Evolutionary conservation across 2,113 vertebrate genomes (phyloP).

Genomic region (Paedocypris sp.): DNA sequence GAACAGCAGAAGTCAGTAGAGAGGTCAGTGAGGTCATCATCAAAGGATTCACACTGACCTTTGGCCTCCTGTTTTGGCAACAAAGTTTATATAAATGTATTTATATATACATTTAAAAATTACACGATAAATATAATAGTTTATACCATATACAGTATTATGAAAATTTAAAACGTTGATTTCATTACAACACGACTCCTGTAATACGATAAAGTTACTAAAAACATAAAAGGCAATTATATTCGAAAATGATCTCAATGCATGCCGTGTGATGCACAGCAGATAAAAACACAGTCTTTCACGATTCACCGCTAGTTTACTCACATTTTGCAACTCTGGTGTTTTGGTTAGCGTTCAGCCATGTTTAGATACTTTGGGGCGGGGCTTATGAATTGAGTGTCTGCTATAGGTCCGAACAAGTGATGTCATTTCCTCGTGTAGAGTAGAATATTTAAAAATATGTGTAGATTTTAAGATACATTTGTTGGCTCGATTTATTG

Average conservation of each 20-base stretch:
- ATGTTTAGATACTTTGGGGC: background rate
- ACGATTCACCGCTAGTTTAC: background rate
- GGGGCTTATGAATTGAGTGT: background rate
- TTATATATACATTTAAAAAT: too few relatives aligned
- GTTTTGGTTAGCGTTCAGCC: background rate
- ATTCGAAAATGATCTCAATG: too few relatives aligned
- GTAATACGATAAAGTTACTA: too few relatives aligned
- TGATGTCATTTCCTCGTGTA: background rate
- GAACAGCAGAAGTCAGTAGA: conserved; percentile 9
- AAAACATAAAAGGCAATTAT: too few relatives aligned
- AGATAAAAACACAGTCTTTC: background rate
- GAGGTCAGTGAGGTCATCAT: conserved; percentile 26
- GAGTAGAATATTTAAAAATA: background rate
- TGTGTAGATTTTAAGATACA: too few relatives aligned
- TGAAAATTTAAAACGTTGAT: too few relatives aligned
- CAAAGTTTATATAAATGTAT: too few relatives aligned
- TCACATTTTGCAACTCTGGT: background rate
- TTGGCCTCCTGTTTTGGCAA: background rate
- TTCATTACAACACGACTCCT: too few relatives aligned
- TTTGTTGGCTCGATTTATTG: too few relatives aligned
- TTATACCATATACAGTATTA: too few relatives aligned
- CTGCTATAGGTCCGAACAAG: background rate
- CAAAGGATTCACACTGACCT: background rate
- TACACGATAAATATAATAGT: too few relatives aligned
- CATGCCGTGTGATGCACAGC: too few relatives aligned